These are phyloP conservation scores for Proterorhinus semilunaris DNA, from an alignment of 2,113 vertebrate species.

Conservation along the genomic window DNA sequence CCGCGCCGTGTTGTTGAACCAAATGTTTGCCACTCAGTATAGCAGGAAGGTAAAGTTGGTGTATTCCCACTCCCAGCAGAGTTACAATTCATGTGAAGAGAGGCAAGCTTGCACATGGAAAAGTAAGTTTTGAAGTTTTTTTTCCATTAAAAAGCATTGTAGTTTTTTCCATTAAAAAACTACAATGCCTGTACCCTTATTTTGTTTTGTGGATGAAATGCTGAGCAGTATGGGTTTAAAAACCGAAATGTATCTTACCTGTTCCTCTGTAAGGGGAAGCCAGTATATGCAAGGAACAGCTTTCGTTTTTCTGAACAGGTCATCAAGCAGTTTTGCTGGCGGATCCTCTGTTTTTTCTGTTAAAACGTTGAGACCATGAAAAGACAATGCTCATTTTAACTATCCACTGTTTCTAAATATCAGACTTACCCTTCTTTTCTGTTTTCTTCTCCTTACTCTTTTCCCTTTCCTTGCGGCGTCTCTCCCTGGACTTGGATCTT, in stretches of 20 bases:
- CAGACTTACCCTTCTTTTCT: slow-evolving; percentile 84
- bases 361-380: background rate
- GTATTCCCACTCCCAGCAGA: too few relatives aligned
- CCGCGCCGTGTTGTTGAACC: too few relatives aligned
- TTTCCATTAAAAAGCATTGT: too few relatives aligned
- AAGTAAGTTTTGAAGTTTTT: too few relatives aligned
- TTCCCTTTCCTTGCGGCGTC: slow-evolving; percentile 84
- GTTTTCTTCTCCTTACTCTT: slow-evolving; percentile 88
- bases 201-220: too few relatives aligned
- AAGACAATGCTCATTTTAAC: background rate
- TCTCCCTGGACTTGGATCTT: slow-evolving; percentile 82
- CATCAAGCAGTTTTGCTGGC: slow-evolving; percentile 88
- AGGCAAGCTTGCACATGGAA: too few relatives aligned
- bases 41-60: too few relatives aligned
- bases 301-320: slow-evolving; percentile 92
- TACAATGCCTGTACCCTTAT: too few relatives aligned
- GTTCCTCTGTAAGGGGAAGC: slow-evolving; percentile 90
- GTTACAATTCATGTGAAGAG: too few relatives aligned
- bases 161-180: too few relatives aligned
- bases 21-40: too few relatives aligned
- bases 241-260: slow-evolving; percentile 69
- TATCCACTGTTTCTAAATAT: background rate
- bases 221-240: too few relatives aligned
- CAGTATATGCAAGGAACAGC: slow-evolving; percentile 93
- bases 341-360: slow-evolving; percentile 85